A percentile compares a stretch with the other conserved stretches of the same genome.
phyloP scores from a whole-genome alignment of 1,140 invertebrate species.

The Drosophila repletoides region DNA sequence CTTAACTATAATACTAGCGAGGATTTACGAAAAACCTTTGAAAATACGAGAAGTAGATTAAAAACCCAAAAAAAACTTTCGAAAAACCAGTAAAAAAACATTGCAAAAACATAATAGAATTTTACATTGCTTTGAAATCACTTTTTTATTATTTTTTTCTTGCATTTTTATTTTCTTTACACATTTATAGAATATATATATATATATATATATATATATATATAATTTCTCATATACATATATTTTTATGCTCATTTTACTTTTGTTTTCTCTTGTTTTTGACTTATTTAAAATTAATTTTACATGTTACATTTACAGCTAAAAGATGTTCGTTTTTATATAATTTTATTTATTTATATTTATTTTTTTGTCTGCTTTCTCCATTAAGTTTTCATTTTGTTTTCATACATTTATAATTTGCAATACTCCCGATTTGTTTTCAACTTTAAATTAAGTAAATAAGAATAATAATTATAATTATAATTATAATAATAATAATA shows the following conservation, averaged over 20 bases:
- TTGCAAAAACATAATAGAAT: neutral
- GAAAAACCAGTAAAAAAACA: too few relatives aligned
- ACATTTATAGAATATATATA: conserved; percentile 63
- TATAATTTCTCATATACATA: conserved; percentile 51
- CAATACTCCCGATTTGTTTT: conserved; percentile 75
- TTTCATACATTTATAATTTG: conserved; percentile 58
- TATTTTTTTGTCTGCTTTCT: conserved; percentile 53
- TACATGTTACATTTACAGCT: conserved; percentile 73
- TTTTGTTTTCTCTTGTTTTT: conserved; percentile 35
- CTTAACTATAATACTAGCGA: too few relatives aligned
- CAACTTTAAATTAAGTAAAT: conserved; percentile 51
- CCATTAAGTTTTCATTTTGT: conserved; percentile 36
- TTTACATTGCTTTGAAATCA: conserved; percentile 59
- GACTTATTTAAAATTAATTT: conserved; percentile 69
- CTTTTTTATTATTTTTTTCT: conserved; percentile 59
- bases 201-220: conserved; percentile 45
- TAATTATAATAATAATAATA: conserved; percentile 53
- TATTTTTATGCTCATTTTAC: conserved; percentile 43
- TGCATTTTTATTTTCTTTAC: conserved; percentile 70
- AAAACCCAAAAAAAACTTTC: neutral
- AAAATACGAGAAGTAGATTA: too few relatives aligned
- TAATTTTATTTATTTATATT: conserved; percentile 38
- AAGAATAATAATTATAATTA: conserved; percentile 52
- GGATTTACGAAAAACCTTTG: too few relatives aligned
- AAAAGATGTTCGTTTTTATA: conserved; percentile 56